Evolutionary conservation across 2,113 vertebrate genomes (phyloP), one percentile per base, ranked within the genome.

Genomic region (Eonycteris spelaea): DNA sequence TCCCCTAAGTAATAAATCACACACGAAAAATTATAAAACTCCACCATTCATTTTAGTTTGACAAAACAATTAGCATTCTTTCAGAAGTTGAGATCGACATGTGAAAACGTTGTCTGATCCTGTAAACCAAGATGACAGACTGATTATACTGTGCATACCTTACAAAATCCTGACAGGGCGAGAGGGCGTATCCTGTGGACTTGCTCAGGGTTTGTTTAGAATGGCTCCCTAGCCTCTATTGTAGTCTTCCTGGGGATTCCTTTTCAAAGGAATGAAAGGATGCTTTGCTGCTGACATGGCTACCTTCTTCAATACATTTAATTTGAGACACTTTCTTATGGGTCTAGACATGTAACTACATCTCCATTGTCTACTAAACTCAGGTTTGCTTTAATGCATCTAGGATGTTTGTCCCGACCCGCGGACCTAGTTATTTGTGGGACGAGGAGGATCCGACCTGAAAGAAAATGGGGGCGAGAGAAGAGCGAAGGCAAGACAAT

Each of bases 11-110:
- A n/a, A 77, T 89, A 90, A 89, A 91, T 95, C 48, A 51, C 48
- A 51, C 91, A 97, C 30, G 53, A 38, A 35, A 86, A 63, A 82
- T 67, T 26, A 61, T 79, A 73, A 57, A 90, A 90, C 73, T 67
- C 55, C 57, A n/a, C 74, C 92, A 63, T 59, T 67, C 48, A 57
- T 85, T 84, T 96, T 33, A 15, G 45, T 70, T 97, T 95, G 94
- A 95, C 95, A 94, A 94, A 94, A 90, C 61, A 79, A 90, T 96
- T 92, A 96, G 73, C 67, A 77, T 96, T 95, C 65, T 90, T 97
- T 95, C 86, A 90, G 91, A 96, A 97, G 91, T 30, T 40, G 88
- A 90, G 91, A 59, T 67, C 89, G 93, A 79, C 90, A 91, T 61
- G 51, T 51, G 83, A 97, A 78, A 83, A 91, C n/a, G 65, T 43